Percentiles rank a stretch among this genome's conserved stretches.
Evolutionary conservation across 2,113 vertebrate species (phyloP).

Genomic region (Trichechus manatus): DNA sequence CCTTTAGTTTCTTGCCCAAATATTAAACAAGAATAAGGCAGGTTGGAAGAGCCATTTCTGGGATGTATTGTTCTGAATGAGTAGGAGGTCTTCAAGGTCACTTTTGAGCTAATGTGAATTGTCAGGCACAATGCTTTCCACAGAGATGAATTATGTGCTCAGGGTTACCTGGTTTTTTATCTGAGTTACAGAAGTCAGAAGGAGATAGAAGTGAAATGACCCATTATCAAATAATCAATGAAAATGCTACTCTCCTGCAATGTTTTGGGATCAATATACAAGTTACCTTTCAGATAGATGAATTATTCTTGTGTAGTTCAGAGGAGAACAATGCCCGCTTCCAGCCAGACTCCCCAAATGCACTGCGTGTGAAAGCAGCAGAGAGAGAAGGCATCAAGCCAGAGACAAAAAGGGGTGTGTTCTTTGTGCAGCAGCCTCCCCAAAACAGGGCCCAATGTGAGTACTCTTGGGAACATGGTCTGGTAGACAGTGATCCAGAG

Average conservation of each 20-base stretch:
- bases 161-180: constrained; percentile 46
- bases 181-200: constrained; percentile 74
- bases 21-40: constrained; percentile 51
- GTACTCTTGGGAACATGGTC: not conserved
- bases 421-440: not conserved
- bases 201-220: constrained; percentile 81
- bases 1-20: constrained; percentile 50
- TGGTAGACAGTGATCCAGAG: not conserved
- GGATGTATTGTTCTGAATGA: constrained; percentile 44
- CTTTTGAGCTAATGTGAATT: constrained; percentile 70
- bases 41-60: not conserved
- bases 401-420: not conserved
- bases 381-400: not conserved
- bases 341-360: not conserved
- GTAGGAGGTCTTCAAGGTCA: not conserved
- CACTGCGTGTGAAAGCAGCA: constrained; percentile 20
- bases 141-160: constrained; percentile 63
- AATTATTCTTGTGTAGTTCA: constrained; percentile 65
- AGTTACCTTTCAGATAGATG: constrained; percentile 78
- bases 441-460: not conserved
- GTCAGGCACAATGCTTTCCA: constrained; percentile 67
- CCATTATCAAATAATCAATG: constrained; percentile 81
- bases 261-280: constrained; percentile 80
- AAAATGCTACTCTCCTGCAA: constrained; percentile 69
- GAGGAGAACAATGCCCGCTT: constrained; percentile 66